Percentiles rank a stretch among this genome's conserved stretches.
phyloP scores from a whole-genome alignment of 2,888 invertebrate species.

The Diachrysia chrysitis region DNA sequence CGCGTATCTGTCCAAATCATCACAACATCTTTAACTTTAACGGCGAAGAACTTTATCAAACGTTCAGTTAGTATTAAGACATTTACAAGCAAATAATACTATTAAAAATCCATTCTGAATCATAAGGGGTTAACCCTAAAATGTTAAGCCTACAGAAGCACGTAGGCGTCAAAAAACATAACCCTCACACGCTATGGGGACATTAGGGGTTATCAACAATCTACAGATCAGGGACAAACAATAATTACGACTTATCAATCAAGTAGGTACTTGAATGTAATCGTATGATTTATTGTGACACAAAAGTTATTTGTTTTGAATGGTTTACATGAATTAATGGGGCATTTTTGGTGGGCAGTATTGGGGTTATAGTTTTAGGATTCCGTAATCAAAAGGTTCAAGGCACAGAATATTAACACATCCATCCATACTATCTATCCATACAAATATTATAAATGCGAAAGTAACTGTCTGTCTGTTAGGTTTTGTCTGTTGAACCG shows the following conservation, averaged over 20 bases:
- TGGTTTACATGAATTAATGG: not conserved
- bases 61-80: not conserved
- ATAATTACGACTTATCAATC: slow-evolving; percentile 59
- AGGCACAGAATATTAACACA: not conserved
- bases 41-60: no score
- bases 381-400: not conserved
- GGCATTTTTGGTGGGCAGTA: not conserved
- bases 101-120: not conserved
- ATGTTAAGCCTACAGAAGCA: slow-evolving; percentile 26
- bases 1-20: no score
- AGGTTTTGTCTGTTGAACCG: no score
- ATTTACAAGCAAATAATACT: not conserved
- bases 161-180: slow-evolving; percentile 34
- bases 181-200: slow-evolving; percentile 49
- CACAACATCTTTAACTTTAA: no score
- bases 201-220: slow-evolving; percentile 50
- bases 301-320: slow-evolving; percentile 20
- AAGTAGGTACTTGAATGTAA: slow-evolving; percentile 30
- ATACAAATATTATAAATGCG: no score
- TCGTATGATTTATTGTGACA: slow-evolving; percentile 50
- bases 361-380: not conserved
- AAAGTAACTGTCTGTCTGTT: no score
- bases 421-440: no score
- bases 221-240: slow-evolving; percentile 41
- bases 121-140: slow-evolving; percentile 26